Evolutionary conservation across 2,797 vertebrate species (phyloP).

Genomic region (Natrix natrix): DNA sequence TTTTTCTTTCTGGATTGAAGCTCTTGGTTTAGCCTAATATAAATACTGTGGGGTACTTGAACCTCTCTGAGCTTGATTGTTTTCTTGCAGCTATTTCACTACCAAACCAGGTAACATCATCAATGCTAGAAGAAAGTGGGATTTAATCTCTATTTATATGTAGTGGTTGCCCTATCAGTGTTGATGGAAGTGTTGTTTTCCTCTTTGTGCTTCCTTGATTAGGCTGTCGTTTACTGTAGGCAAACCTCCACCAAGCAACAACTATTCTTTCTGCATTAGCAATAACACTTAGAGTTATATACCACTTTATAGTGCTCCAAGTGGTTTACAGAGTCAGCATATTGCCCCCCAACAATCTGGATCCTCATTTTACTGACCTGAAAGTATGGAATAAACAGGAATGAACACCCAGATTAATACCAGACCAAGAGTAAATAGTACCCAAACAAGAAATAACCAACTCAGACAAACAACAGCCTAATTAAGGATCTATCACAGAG

Average conservation of each 20-base stretch:
- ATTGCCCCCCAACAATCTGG: background rate
- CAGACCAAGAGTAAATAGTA: background rate
- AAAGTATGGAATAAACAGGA: background rate
- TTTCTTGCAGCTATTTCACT: background rate
- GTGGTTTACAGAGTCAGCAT: background rate
- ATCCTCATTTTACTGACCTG: background rate
- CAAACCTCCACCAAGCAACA: background rate
- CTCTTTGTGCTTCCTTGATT: background rate
- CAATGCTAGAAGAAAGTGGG: background rate
- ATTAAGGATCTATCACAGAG: background rate
- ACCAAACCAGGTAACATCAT: background rate
- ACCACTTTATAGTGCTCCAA: background rate
- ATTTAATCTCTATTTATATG: background rate
- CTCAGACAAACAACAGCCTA: background rate
- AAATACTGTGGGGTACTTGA: background rate
- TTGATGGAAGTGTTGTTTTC: background rate
- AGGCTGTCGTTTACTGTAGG: background rate
- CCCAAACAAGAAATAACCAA: background rate
- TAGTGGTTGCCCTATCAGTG: background rate
- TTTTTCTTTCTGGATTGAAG: constrained; percentile 23
- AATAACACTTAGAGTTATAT: background rate
- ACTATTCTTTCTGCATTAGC: background rate
- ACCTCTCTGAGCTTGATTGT: background rate
- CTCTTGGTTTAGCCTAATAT: background rate
- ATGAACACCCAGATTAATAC: background rate